These are phyloP conservation scores for Tetrapedia diversipes DNA, from an alignment of 2,888 invertebrate genomes.

Conservation along the genomic window DNA sequence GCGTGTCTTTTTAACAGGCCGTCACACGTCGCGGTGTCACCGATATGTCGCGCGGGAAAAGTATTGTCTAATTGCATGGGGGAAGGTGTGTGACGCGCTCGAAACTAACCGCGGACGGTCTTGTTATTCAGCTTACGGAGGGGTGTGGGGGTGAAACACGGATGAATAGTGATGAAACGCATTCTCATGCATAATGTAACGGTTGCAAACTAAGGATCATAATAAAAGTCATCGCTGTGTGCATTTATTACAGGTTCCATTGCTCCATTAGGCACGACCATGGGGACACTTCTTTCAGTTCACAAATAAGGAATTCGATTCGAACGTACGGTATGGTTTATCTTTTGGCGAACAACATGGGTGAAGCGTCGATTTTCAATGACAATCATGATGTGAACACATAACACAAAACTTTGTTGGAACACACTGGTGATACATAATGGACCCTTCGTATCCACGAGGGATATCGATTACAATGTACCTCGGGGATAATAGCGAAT, in stretches of 20 bases:
- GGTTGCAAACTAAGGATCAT: constrained; percentile 55
- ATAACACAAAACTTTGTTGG: not conserved
- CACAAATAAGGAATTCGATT: not conserved
- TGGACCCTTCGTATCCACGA: no score
- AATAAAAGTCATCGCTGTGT: constrained; percentile 51
- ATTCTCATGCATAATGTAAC: constrained; percentile 77
- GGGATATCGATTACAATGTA: no score
- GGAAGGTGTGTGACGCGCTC: constrained; percentile 15
- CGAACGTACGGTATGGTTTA: not conserved
- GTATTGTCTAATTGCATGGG: constrained; percentile 12
- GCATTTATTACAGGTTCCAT: constrained; percentile 54
- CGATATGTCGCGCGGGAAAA: constrained; percentile 40
- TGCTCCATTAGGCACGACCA: constrained; percentile 57
- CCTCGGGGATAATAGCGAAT: no score
- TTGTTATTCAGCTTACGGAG: constrained; percentile 22
- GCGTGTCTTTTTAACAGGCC: constrained; percentile 62
- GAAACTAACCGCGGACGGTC: constrained; percentile 22
- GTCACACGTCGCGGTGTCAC: constrained; percentile 35
- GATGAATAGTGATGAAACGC: constrained; percentile 65
- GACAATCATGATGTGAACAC: not conserved
- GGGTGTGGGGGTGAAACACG: constrained; percentile 50
- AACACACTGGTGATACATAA: not conserved
- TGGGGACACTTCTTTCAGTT: not conserved
- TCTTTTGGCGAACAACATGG: not conserved
- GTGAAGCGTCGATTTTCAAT: constrained; percentile 31